Conservation (phyloP, 2,113 vertebrate genomes). For the Gnathonemus longibarbis region DNA sequence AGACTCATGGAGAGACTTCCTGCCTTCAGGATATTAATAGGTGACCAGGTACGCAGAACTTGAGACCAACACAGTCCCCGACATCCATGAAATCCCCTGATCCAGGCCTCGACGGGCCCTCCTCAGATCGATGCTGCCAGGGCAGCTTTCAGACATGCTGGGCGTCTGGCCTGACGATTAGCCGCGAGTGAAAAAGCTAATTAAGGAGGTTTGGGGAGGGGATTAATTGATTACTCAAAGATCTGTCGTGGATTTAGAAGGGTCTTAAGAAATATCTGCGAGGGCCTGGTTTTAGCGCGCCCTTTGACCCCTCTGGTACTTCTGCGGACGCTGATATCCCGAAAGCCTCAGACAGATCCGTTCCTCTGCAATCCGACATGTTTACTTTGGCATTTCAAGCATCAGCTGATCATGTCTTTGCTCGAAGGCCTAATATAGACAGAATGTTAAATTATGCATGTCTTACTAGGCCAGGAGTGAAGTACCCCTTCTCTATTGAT, state of each 20-base stretch:
- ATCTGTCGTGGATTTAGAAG: slow-evolving; percentile 15
- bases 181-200: slow-evolving; percentile 26
- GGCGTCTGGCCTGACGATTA: slow-evolving; percentile 19
- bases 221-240: slow-evolving; percentile 38
- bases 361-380: neutral
- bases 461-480: slow-evolving; percentile 18
- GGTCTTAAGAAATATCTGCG: slow-evolving; percentile 23
- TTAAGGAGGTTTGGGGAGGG: slow-evolving; percentile 16
- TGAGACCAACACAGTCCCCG: slow-evolving; percentile 16
- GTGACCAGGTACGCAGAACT: too few relatives aligned
- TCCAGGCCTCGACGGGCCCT: slow-evolving; percentile 31
- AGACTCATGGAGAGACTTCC: neutral
- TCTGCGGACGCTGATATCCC: neutral
- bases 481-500: slow-evolving; percentile 17
- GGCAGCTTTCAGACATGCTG: slow-evolving; percentile 24
- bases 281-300: slow-evolving; percentile 7
- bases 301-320: slow-evolving; percentile 1
- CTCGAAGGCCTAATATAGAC: neutral
- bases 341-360: neutral
- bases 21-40: neutral
- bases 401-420: neutral
- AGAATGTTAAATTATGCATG: slow-evolving; percentile 29
- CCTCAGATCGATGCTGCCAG: slow-evolving; percentile 39
- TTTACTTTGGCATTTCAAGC: slow-evolving; percentile 7
- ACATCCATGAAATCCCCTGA: slow-evolving; percentile 21